Base-by-base conservation (phyloP, 2,888 invertebrate genomes). In the Acanthosepion pharaonis region DNA sequence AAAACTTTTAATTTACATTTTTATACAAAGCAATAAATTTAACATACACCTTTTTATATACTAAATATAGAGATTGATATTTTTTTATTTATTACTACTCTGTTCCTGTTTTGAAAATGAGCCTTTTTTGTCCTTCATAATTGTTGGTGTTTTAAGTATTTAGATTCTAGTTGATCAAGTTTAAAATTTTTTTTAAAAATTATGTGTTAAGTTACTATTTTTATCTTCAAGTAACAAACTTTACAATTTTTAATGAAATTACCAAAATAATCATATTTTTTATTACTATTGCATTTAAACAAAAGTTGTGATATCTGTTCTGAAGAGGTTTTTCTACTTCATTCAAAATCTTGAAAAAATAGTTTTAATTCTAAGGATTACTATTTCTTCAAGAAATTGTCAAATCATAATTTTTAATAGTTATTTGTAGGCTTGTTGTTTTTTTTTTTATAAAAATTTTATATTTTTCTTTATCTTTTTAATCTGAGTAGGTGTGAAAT, bases 21-120 rank as follows among this genome's bases (percentile, higher is more conserved):
- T 78, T 28, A 78, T 78, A 78, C n/a, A 78, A 78, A 78, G n/a
- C 78, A 78, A 78, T 78, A 78, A 78, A 78, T 78, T n/a, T 78
- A n/a, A 78, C 78, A n/a, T 78, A 20, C 55, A 59, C 23, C 23
- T 59, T 59, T 55, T 59, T 59, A 59, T 59, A 59, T 59, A 59
- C 23, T 23, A 59, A 59, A 23, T 5, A 78, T 78, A 78, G 78
- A 28, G 78, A 78, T 78, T n/a, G n/a, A 5, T n/a, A 28, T n/a
- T 78, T 78, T 28, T n/a, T 78, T 78, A 28, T 59, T 59, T 20
- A 5, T 51, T 59, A 18, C 18, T 55, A 55, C 55, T 18, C 55
- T 64, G 9, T 28, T 64, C 64, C 11, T 5, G 28, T 78, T 78
- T 78, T 78, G 8, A 78, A 78, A 28, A n/a, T 78, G 0, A 78